Evolutionary conservation across 2,113 vertebrate species (phyloP), one percentile per base, ranked within the genome.

Genomic region (Nycticebus coucang): DNA sequence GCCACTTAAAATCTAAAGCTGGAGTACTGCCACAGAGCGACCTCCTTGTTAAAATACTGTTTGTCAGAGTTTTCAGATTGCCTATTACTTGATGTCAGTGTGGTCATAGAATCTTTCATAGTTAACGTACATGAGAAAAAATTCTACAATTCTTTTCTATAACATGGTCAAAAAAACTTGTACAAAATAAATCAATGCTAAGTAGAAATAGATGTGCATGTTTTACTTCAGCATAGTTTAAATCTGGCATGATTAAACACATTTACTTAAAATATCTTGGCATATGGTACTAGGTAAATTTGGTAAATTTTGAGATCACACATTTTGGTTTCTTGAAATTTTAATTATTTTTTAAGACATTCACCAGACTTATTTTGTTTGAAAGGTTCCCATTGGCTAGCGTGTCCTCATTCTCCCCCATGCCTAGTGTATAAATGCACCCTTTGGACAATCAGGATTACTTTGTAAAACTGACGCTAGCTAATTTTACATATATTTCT

Each of bases 241-340:
- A 82, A 89, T 57, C 19, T 90, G 24, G 11, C 19, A 50, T 60
- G 1, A 83, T 60, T 94, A 83, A 96, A 45, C 53, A 45, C 6
- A 50, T 50, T 50, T 79, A 64, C 78, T 81, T 96, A 64, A 69
- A 83, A 83, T 93, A 66, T 26, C 37, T 74, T 93, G 33, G 7
- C 35, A 77, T 37, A 59, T 1, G 80, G 22, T 18, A 80, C 57
- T 64, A 86, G 71, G 60, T 37, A 87, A 89, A 81, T 79, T 82
- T 90, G 69, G 37, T 72, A 93, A 92, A 68, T 74, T 53, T 90
- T 60, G 64, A 79, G 22, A 69, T 57, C 75, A 62, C 19, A 78
- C 13, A 77, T 89, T 91, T 74, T 87, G 57, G 57, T 87, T 97
- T 94, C 57, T 91, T 86, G 62, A 87, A 69, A 35, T 85, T 80